phyloP scores from a whole-genome alignment of 2,797 vertebrate genomes.

The Cetoscarus ocellatus region DNA sequence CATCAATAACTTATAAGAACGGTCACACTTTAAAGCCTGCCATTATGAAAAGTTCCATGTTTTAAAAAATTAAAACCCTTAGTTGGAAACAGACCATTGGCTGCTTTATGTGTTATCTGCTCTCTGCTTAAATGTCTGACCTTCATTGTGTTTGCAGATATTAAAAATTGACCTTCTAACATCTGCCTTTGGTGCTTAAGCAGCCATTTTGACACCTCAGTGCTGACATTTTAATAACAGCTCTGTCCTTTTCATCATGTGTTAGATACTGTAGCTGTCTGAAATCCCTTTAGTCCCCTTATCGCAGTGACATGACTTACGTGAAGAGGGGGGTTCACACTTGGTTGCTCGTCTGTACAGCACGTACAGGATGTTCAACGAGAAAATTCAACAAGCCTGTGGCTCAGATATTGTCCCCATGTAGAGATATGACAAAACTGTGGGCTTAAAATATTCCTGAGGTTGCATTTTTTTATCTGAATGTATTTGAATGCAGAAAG shows the following conservation, averaged over 20 bases:
- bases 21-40: too few relatives aligned
- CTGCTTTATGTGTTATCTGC: too few relatives aligned
- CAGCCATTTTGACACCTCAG: too few relatives aligned
- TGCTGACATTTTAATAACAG: background rate
- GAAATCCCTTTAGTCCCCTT: background rate
- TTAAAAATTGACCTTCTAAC: too few relatives aligned
- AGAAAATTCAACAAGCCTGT: background rate
- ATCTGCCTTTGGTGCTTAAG: too few relatives aligned
- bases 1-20: too few relatives aligned
- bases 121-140: too few relatives aligned
- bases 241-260: background rate
- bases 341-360: background rate
- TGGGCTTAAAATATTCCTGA: background rate
- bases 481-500: background rate
- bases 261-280: background rate
- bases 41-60: too few relatives aligned
- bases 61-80: too few relatives aligned
- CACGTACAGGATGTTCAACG: background rate
- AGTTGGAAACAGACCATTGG: too few relatives aligned
- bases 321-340: constrained; percentile 6
- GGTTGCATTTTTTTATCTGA: background rate
- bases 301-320: background rate
- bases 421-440: background rate
- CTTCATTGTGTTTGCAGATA: too few relatives aligned
- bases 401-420: background rate